These are phyloP conservation scores for Neosilurus mollespiculum DNA, from an alignment of 2,797 vertebrate species.

Conservation along the genomic window DNA sequence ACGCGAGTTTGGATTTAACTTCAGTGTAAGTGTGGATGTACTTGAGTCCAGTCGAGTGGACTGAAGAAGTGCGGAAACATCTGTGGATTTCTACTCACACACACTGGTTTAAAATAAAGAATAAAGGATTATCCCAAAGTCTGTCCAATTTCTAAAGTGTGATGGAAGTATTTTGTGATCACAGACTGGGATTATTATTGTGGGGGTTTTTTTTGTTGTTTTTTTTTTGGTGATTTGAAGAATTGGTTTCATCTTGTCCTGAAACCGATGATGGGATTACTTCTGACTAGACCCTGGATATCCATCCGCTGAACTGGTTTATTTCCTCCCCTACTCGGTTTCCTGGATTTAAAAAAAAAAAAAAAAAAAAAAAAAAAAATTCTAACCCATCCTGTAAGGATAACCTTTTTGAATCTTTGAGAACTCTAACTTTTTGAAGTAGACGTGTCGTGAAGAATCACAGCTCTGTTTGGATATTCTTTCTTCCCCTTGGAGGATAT, in stretches of 20 bases:
- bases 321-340: neutral
- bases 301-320: neutral
- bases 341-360: neutral
- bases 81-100: slow-evolving; percentile 22
- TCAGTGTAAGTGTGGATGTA: slow-evolving; percentile 67
- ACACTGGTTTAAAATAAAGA: slow-evolving; percentile 3
- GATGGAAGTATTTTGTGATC: slow-evolving; percentile 62
- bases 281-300: slow-evolving; percentile 18
- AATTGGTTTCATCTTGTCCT: slow-evolving; percentile 21
- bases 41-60: slow-evolving; percentile 50
- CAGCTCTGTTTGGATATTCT: slow-evolving; percentile 33
- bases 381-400: neutral
- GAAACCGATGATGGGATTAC: slow-evolving; percentile 45
- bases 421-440: neutral
- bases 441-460: neutral
- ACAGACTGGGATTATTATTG: slow-evolving; percentile 62
- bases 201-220: slow-evolving; percentile 21
- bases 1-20: slow-evolving; percentile 70
- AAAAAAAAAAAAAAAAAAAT: too few relatives aligned
- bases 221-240: slow-evolving; percentile 48
- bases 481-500: slow-evolving; percentile 23
- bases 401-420: slow-evolving; percentile 4
- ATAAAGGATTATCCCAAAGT: slow-evolving; percentile 41
- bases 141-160: slow-evolving; percentile 28
- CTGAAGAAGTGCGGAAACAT: slow-evolving; percentile 26